Evolutionary conservation across 1,140 invertebrate species (phyloP).

Genomic region (Bactericera cockerelli): DNA sequence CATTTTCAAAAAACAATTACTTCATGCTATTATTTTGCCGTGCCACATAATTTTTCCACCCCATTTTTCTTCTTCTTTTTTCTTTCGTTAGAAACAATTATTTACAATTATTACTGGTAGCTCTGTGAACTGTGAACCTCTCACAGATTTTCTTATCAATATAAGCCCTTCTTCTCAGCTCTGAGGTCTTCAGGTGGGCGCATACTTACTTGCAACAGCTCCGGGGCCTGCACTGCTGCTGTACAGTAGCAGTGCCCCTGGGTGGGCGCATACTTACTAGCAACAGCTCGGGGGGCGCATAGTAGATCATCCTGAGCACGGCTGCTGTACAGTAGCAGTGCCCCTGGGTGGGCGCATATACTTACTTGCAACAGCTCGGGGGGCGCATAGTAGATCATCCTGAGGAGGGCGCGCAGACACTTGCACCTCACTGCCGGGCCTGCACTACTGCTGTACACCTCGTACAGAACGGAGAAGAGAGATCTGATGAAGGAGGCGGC

Average conservation of each 20-base stretch:
- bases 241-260: no score
- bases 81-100: no score
- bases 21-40: no score
- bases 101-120: no score
- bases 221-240: constrained; percentile 83
- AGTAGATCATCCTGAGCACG: constrained; percentile 91
- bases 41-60: no score
- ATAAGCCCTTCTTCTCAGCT: no score
- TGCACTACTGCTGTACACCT: constrained; percentile 93
- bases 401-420: constrained; percentile 82
- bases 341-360: constrained; percentile 11
- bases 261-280: constrained; percentile 32
- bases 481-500: constrained; percentile 68
- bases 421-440: constrained; percentile 94
- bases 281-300: constrained; percentile 75
- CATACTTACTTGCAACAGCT: constrained; percentile 50
- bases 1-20: no score
- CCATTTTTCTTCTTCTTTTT: no score
- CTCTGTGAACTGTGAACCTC: no score
- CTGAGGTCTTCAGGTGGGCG: no score
- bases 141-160: no score
- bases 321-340: constrained; percentile 93
- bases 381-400: constrained; percentile 89
- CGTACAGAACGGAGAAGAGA: constrained; percentile 80
- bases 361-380: constrained; percentile 58